A percentile compares a stretch with the other conserved stretches of the same genome.
Conservation (phyloP, 2,888 invertebrate genomes). For the Drosophila buzzatii region DNA sequence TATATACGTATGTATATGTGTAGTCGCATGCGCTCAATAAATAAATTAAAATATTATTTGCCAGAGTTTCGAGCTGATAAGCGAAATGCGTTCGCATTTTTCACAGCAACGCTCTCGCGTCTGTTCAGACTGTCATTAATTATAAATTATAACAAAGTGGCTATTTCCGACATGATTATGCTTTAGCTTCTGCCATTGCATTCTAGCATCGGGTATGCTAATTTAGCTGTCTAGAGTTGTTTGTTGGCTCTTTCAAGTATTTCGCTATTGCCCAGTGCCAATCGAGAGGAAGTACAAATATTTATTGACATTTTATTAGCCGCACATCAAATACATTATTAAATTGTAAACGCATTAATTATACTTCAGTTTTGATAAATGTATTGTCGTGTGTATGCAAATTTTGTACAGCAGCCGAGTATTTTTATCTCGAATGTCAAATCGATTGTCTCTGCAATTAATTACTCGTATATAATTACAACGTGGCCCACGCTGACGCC, state of each 20-base stretch:
- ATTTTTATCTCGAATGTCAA: conserved; percentile 75
- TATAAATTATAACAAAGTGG: conserved; percentile 25
- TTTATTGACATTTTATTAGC: conserved; percentile 52
- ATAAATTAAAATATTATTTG: conserved; percentile 79
- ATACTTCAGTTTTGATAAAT: conserved; percentile 67
- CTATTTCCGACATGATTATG: conserved; percentile 22
- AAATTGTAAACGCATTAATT: conserved; percentile 59
- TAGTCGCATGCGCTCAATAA: conserved; percentile 61
- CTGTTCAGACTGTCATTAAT: conserved; percentile 21
- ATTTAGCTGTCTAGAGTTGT: neutral
- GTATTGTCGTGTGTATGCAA: conserved; percentile 57
- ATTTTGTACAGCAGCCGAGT: conserved; percentile 63
- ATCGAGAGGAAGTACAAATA: neutral
- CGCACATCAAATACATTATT: conserved; percentile 57
- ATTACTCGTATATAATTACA: conserved; percentile 77
- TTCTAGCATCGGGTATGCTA: neutral
- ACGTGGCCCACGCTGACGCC: conserved; percentile 68
- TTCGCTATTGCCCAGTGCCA: neutral
- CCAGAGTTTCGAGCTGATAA: conserved; percentile 64
- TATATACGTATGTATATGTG: neutral
- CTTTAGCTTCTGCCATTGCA: neutral
- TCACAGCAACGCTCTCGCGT: conserved; percentile 15
- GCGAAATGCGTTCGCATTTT: conserved; percentile 20
- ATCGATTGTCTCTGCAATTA: conserved; percentile 80
- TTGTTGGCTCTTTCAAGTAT: neutral